These are phyloP conservation scores for Merluccius polli DNA, from an alignment of 2,797 vertebrate species.

Conservation along the genomic window DNA sequence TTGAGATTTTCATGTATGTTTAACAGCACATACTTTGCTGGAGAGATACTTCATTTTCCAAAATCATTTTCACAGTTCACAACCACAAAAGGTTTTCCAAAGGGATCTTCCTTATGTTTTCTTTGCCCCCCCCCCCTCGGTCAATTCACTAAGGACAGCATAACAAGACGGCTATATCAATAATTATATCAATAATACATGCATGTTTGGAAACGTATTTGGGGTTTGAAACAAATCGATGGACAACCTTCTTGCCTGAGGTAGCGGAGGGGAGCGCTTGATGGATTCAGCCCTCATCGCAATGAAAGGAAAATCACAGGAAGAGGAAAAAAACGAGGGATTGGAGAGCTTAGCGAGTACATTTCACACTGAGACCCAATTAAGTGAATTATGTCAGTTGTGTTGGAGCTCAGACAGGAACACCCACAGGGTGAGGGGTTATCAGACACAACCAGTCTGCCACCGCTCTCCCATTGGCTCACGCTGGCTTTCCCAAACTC, in stretches of 20 bases:
- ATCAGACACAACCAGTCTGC: conserved; percentile 29
- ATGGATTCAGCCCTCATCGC: conserved; percentile 41
- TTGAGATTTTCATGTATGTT: background rate
- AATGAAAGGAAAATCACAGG: conserved; percentile 1
- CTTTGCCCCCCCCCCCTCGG: too few species aligned
- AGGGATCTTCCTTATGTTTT: background rate
- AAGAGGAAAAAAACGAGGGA: conserved; percentile 32
- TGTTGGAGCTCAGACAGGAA: conserved; percentile 59
- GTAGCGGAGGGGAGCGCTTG: conserved; percentile 33
- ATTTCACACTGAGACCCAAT: conserved; percentile 59
- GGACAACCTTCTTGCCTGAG: conserved; percentile 22
- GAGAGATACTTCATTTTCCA: background rate
- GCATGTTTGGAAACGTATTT: background rate
- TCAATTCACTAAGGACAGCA: background rate
- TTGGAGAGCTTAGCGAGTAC: conserved; percentile 18
- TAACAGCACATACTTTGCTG: background rate
- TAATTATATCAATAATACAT: background rate
- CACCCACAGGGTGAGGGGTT: conserved; percentile 47
- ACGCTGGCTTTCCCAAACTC: background rate
- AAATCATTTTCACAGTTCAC: background rate
- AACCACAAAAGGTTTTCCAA: background rate
- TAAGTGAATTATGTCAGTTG: conserved; percentile 68
- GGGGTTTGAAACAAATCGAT: background rate
- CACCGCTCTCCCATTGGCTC: conserved; percentile 17
- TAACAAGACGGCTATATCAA: background rate